Conservation (phyloP, 2,888 invertebrate genomes). For the Psylliodes chrysocephalus region DNA sequence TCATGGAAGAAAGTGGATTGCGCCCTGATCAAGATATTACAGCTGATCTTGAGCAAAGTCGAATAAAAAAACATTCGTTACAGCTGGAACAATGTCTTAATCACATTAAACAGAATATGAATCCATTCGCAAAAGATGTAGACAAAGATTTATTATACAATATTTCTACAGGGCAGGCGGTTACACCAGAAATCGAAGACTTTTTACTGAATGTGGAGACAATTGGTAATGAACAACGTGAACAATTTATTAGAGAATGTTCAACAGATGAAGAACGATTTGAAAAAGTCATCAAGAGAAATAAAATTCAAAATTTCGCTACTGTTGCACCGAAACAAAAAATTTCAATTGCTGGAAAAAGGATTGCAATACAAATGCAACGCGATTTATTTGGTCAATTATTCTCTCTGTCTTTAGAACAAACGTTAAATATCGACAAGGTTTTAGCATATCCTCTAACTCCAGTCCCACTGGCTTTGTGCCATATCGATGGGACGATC, state of each 20-base stretch:
- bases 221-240: background rate
- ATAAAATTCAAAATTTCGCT: constrained; percentile 1
- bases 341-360: constrained; percentile 15
- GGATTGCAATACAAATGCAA: constrained; percentile 21
- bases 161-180: constrained; percentile 40
- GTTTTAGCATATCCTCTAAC: constrained; percentile 26
- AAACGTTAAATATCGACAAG: constrained; percentile 20
- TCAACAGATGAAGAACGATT: constrained; percentile 5
- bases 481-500: constrained; percentile 28
- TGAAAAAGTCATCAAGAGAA: constrained; percentile 13
- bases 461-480: constrained; percentile 31
- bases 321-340: constrained; percentile 16
- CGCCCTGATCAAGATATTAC: background rate
- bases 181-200: background rate
- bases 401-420: constrained; percentile 12
- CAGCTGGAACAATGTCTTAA: constrained; percentile 14
- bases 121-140: no score
- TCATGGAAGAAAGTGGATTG: constrained; percentile 1
- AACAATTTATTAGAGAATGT: constrained; percentile 18
- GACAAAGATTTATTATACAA: constrained; percentile 34
- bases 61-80: constrained; percentile 18
- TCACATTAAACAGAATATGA: constrained; percentile 3
- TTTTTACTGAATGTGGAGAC: constrained; percentile 10
- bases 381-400: constrained; percentile 25
- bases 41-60: constrained; percentile 34